Base-by-base conservation (phyloP, 2,797 vertebrate species). In the Buceros bicornis region DNA sequence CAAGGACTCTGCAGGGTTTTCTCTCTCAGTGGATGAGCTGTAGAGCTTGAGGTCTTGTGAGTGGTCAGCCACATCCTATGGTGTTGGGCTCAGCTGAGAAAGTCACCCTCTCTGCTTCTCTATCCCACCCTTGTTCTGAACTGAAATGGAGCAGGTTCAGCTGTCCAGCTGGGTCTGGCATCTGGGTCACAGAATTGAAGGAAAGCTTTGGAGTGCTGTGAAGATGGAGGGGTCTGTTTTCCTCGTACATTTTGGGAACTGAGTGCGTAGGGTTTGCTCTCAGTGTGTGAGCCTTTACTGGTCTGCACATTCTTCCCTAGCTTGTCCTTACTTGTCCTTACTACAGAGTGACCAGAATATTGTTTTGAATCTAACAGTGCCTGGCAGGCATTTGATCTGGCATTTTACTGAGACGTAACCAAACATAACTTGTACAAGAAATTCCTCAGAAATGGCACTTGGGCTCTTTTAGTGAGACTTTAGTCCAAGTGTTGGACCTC, bases 341-440 rank as follows among this genome's bases (percentile, higher is more conserved):
- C 28, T 33, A 82, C 66, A 65, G 51, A 90, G 70, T 53, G 66
- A 66, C 16, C 33, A 48, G 42, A 94, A 79, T 50, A 72, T 22
- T 53, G 14, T 70, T 91, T 70, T 5, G 0, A 87, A 82, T 73
- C 12, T 91, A 24, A 79, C 15, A 76, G 90, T 70, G 33, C 74
- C 66, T 90, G 51, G 20, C 53, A 82, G 45, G 22, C 45, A n/a
- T 94, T 89, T 90, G 64, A 53, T 87, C 50, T 87, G 56, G 48
- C 70, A 84, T 82, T 90, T 93, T 90, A 84, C 73, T 91, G 90
- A 87, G 64, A 33, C 40, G 62, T 57, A 90, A 91, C 71, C 85
- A 87, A 94, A 93, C 0, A 5, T 60, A 80, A 88, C 66, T 79
- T 70, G 40, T 47, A 33, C 8, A 93, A 93, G 43, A 65, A 83